Conservation (phyloP, 2,113 vertebrate genomes). For the Tympanuchus pallidicinctus region DNA sequence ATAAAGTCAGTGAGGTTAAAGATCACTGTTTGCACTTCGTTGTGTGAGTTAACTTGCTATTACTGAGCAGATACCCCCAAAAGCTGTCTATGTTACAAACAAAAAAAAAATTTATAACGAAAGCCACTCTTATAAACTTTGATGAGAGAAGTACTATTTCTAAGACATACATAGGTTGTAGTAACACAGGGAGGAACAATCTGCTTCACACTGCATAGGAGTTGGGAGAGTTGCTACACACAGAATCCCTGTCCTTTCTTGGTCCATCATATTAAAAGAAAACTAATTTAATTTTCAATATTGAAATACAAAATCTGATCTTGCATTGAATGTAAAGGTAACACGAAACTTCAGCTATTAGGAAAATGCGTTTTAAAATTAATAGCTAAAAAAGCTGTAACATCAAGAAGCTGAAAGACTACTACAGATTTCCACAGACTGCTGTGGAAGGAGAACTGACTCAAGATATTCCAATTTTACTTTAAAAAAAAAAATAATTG, state of each 20-base stretch:
- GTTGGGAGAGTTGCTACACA: not conserved
- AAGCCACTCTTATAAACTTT: not conserved
- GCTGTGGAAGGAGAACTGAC: not conserved
- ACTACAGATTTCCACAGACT: not conserved
- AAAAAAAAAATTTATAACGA: not conserved
- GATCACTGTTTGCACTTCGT: not conserved
- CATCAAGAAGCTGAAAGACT: not conserved
- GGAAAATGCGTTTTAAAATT: not conserved
- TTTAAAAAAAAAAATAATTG: not conserved
- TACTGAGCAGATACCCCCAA: not conserved
- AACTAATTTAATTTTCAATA: fast-evolving
- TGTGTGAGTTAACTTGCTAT: not conserved
- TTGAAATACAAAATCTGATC: not conserved
- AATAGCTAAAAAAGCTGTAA: fast-evolving
- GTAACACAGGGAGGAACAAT: not conserved
- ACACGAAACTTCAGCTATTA: not conserved
- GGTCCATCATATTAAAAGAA: not conserved
- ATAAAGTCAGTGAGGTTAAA: not conserved
- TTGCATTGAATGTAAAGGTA: not conserved
- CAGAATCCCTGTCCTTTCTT: not conserved
- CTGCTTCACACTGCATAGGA: fast-evolving
- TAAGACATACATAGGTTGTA: not conserved
- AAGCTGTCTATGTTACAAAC: not conserved
- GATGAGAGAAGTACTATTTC: not conserved
- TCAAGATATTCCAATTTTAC: not conserved